Percentiles rank a stretch among this genome's conserved stretches.
Conservation (phyloP, 2,888 invertebrate species). For the Pedicia rivosa region DNA sequence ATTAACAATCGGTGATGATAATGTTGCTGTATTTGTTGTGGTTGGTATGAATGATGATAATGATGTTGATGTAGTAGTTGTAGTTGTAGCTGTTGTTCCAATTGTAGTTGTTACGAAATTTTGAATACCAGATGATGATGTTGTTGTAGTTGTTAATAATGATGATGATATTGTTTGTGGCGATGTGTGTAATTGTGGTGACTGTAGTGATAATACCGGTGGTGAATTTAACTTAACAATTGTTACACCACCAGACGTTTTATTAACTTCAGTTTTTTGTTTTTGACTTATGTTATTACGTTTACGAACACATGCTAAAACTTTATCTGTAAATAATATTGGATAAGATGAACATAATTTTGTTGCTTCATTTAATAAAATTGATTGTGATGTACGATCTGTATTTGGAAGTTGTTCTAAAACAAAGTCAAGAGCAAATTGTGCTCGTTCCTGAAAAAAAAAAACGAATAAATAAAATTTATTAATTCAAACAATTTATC, state of each 20-base stretch:
- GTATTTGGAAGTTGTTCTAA: slow-evolving; percentile 54
- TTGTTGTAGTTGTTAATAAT: no score
- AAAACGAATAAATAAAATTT: slow-evolving; percentile 7
- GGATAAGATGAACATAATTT: slow-evolving; percentile 67
- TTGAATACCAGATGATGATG: no score
- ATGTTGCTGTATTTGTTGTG: slow-evolving; percentile 7
- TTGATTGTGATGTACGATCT: slow-evolving; percentile 56
- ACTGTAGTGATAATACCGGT: no score
- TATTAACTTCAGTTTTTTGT: slow-evolving; percentile 42
- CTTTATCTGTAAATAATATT: slow-evolving; percentile 61
- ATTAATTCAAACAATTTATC: slow-evolving; percentile 4
- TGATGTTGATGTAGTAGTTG: no score
- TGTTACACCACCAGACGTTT: slow-evolving; percentile 59
- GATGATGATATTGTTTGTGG: background rate
- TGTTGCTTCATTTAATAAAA: slow-evolving; percentile 64
- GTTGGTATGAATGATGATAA: slow-evolving; percentile 13
- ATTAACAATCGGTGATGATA: slow-evolving; percentile 2
- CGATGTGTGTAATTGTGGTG: no score
- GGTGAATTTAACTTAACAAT: slow-evolving; percentile 57
- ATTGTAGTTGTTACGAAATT: slow-evolving; percentile 12
- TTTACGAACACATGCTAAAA: slow-evolving; percentile 56
- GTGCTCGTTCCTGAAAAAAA: slow-evolving; percentile 49
- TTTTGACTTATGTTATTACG: slow-evolving; percentile 34
- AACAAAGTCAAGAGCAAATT: slow-evolving; percentile 67
- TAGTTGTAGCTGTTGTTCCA: slow-evolving; percentile 13